These are phyloP conservation scores for Sander lucioperca DNA, from an alignment of 2,113 vertebrate genomes.

Conservation along the genomic window DNA sequence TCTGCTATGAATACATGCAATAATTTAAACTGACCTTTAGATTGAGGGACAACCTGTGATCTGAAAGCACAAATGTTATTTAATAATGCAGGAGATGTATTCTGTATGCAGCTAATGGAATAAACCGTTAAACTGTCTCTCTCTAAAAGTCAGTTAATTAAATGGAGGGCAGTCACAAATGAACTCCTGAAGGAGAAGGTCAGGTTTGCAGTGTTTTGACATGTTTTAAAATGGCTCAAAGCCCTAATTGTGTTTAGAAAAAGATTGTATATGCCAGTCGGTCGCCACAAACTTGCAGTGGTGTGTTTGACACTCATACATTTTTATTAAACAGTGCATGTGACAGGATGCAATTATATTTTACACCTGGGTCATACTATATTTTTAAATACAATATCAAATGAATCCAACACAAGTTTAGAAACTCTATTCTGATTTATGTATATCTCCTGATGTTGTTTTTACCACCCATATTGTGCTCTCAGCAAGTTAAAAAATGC, in stretches of 20 bases:
- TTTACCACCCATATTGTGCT: not conserved
- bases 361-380: conserved; percentile 19
- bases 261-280: not conserved
- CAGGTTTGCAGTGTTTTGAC: conserved; percentile 39
- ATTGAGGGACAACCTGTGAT: not conserved
- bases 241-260: conserved; percentile 30
- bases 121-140: not conserved
- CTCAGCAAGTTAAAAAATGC: conserved; percentile 25
- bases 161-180: not conserved
- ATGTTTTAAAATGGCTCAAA: conserved; percentile 49
- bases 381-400: conserved; percentile 6
- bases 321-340: conserved; percentile 15
- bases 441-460: not conserved
- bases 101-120: not conserved
- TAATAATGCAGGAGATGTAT: not conserved
- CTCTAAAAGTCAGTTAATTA: not conserved
- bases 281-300: not conserved
- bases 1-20: not conserved
- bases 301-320: not conserved
- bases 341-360: conserved; percentile 4
- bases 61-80: not conserved
- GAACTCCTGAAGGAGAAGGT: conserved; percentile 25
- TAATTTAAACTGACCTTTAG: conserved; percentile 8
- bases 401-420: conserved; percentile 1
- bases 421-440: conserved; percentile 27